Conservation (phyloP, 2,888 invertebrate genomes). For the Melipona beecheii region DNA sequence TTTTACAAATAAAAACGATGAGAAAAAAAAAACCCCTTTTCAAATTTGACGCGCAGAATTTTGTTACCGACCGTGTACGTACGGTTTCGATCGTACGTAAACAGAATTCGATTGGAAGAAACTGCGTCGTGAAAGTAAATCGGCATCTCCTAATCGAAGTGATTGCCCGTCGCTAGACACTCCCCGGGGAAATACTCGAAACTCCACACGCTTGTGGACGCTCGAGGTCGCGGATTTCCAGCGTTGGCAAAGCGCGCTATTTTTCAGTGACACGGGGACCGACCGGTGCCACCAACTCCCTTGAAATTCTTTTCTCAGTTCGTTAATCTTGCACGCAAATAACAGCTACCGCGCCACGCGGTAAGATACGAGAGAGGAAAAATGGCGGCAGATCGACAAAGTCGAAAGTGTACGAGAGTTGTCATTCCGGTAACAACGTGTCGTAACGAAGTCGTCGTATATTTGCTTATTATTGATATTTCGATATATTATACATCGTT, state of each 20-base stretch:
- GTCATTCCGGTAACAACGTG: neutral
- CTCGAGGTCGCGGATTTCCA: slow-evolving; percentile 42
- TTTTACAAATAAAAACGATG: too few species aligned
- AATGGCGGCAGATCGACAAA: slow-evolving; percentile 8
- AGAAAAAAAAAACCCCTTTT: neutral
- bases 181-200: slow-evolving; percentile 65
- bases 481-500: too few species aligned
- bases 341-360: neutral
- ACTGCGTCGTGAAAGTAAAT: slow-evolving; percentile 51
- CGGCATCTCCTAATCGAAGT: slow-evolving; percentile 62
- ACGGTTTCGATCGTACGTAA: slow-evolving; percentile 13
- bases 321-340: slow-evolving; percentile 39
- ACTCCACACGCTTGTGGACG: slow-evolving; percentile 46
- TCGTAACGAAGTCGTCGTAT: neutral
- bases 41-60: neutral
- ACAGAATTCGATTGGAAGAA: slow-evolving; percentile 57
- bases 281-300: neutral
- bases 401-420: neutral
- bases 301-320: slow-evolving; percentile 16
- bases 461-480: too few species aligned
- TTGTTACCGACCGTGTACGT: neutral
- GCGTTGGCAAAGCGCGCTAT: slow-evolving; percentile 9
- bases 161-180: slow-evolving; percentile 58
- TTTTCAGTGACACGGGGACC: slow-evolving; percentile 30
- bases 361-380: neutral